Conservation (phyloP, 2,113 vertebrate species). For the Illadopsis cleaveri region DNA sequence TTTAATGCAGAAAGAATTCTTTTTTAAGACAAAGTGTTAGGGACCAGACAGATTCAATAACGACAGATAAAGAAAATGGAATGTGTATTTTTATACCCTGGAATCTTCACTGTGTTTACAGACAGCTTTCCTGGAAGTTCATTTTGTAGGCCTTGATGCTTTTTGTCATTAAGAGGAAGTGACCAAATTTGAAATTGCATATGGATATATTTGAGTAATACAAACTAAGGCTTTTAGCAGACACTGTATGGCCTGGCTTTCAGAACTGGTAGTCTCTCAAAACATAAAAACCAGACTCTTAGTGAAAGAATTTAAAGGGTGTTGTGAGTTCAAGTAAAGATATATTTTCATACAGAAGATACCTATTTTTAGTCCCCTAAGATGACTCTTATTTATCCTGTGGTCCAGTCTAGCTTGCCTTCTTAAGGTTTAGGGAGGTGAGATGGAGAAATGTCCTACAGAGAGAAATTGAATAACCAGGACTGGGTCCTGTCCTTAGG, state of each 20-base stretch:
- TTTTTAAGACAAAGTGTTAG: background rate
- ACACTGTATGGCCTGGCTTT: background rate
- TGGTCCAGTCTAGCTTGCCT: background rate
- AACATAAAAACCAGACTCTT: background rate
- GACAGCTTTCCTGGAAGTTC: background rate
- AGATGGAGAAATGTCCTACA: background rate
- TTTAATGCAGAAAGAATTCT: conserved; percentile 28
- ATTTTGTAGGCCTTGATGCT: conserved; percentile 1
- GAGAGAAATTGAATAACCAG: background rate
- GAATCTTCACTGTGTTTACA: conserved; percentile 27
- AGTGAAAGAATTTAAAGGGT: background rate
- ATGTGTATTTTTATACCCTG: conserved; percentile 52
- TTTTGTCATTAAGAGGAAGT: background rate
- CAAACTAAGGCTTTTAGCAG: background rate
- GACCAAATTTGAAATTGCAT: background rate
- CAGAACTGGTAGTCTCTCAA: background rate
- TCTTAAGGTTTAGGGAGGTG: background rate
- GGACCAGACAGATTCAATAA: background rate
- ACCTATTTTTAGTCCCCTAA: background rate
- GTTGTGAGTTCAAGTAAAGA: background rate
- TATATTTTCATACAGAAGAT: conserved; percentile 10
- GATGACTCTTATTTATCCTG: background rate
- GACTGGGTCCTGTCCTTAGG: background rate
- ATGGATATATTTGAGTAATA: background rate
- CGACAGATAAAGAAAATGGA: background rate